Percentiles rank a stretch among this genome's conserved stretches.
phyloP scores from a whole-genome alignment of 2,888 invertebrate species.

The Adelognathus sp. region DNA sequence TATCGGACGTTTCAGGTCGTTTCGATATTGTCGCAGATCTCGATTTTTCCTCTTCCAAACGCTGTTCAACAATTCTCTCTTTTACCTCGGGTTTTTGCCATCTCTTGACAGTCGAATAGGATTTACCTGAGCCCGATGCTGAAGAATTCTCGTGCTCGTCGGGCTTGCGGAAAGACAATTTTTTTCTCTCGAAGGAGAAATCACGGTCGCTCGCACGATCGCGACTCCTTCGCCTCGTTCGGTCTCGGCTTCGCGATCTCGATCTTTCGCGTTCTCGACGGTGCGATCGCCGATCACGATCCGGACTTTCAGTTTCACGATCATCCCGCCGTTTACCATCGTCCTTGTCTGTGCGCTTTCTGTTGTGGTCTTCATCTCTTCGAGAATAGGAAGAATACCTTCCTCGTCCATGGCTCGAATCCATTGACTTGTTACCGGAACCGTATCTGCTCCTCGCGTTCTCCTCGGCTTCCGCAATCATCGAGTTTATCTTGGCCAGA shows the following conservation, averaged over 20 bases:
- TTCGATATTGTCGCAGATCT: slow-evolving; percentile 18
- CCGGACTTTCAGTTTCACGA: slow-evolving; percentile 5
- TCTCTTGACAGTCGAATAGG: slow-evolving; percentile 58
- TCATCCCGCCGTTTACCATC: slow-evolving; percentile 41
- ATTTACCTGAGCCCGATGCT: slow-evolving; percentile 34
- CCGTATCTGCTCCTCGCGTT: slow-evolving; percentile 41
- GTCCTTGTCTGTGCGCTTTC: slow-evolving; percentile 33
- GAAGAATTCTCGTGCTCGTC: slow-evolving; percentile 59
- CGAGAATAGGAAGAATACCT: slow-evolving; percentile 16
- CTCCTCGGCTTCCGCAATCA: slow-evolving; percentile 82
- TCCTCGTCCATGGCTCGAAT: slow-evolving; percentile 4
- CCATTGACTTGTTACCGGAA: neutral
- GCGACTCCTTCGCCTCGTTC: slow-evolving; percentile 49
- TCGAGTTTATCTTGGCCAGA: slow-evolving; percentile 80
- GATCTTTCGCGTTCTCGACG: slow-evolving; percentile 53
- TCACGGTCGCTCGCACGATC: slow-evolving; percentile 54
- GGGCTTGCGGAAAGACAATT: slow-evolving; percentile 70
- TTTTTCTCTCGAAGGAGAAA: slow-evolving; percentile 44
- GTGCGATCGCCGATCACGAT: slow-evolving; percentile 9
- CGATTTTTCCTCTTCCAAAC: neutral
- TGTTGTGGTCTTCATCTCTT: slow-evolving; percentile 43
- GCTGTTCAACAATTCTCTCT: slow-evolving; percentile 50
- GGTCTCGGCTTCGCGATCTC: slow-evolving; percentile 64
- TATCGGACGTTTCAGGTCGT: slow-evolving; percentile 34
- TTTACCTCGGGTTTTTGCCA: slow-evolving; percentile 69